These are phyloP conservation scores for Saturnia pavonia DNA, from an alignment of 2,888 invertebrate species.

Conservation along the genomic window DNA sequence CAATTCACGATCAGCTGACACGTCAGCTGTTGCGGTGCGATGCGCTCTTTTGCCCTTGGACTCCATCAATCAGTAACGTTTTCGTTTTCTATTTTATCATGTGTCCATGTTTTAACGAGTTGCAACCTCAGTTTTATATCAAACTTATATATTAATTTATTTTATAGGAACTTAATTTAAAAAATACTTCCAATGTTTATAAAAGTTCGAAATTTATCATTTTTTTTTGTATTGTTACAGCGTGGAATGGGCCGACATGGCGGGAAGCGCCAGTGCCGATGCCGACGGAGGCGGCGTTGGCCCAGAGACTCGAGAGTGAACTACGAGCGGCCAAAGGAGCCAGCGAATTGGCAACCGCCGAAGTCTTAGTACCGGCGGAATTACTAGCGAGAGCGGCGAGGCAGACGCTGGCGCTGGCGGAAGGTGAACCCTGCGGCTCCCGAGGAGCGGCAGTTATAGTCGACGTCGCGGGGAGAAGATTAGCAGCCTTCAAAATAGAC, in stretches of 20 bases:
- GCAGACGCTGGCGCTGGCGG: constrained; percentile 91
- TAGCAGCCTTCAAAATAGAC: constrained; percentile 93
- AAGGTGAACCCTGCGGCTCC: constrained; percentile 94
- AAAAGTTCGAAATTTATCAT: constrained; percentile 36
- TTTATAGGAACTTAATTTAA: too few species aligned
- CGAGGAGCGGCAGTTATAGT: constrained; percentile 93
- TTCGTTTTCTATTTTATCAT: not conserved
- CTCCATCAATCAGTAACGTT: constrained; percentile 31
- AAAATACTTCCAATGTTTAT: not conserved
- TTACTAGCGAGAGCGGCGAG: constrained; percentile 89
- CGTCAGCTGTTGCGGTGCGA: constrained; percentile 64
- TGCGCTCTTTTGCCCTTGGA: constrained; percentile 52
- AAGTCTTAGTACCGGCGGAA: constrained; percentile 92
- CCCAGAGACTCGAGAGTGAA: constrained; percentile 89
- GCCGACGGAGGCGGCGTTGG: constrained; percentile 85
- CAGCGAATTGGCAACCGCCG: constrained; percentile 89
- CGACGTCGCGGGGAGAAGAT: constrained; percentile 89
- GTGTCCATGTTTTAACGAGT: not conserved
- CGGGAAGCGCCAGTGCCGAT: constrained; percentile 75
- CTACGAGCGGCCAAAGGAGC: constrained; percentile 90
- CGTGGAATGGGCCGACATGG: constrained; percentile 75
- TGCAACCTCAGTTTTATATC: not conserved
- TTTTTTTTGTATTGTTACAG: constrained; percentile 59
- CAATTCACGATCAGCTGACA: constrained; percentile 62
- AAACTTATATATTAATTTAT: too few species aligned